Conservation (phyloP, 1,140 invertebrate species). For the Stegodyphus dumicola region DNA sequence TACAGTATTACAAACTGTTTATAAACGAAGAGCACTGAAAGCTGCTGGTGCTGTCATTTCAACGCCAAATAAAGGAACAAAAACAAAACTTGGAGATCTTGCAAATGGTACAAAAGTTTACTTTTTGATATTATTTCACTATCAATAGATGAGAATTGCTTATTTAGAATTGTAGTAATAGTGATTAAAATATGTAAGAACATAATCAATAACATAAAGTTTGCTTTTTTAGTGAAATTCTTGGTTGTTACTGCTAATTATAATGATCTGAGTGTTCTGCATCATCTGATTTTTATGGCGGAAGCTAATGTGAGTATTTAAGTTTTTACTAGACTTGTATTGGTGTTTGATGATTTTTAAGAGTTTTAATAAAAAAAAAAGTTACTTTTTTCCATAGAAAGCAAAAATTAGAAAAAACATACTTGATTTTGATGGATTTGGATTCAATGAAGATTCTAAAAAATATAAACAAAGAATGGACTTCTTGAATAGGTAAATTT, state of each 20-base stretch:
- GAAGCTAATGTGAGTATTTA: constrained; percentile 39
- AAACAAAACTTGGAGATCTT: constrained; percentile 32
- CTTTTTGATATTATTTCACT: background rate
- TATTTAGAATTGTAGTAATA: background rate
- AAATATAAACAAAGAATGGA: constrained; percentile 39
- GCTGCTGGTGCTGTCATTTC: constrained; percentile 42
- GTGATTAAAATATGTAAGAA: background rate
- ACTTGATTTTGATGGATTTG: constrained; percentile 51
- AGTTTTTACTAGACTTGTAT: too few relatives aligned
- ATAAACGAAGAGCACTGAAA: constrained; percentile 45
- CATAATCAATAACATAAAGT: background rate
- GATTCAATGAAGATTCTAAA: constrained; percentile 39
- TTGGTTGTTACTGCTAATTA: constrained; percentile 46
- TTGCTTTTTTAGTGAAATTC: constrained; percentile 43
- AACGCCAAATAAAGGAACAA: constrained; percentile 33
- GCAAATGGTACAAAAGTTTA: constrained; percentile 33
- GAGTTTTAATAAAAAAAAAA: too few relatives aligned
- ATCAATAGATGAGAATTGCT: background rate
- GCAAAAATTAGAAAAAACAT: constrained; percentile 48
- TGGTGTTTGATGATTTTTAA: too few relatives aligned
- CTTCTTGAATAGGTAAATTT: constrained; percentile 17
- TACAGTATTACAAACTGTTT: constrained; percentile 51
- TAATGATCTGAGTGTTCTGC: constrained; percentile 37
- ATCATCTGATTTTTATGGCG: constrained; percentile 49
- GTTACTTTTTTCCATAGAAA: constrained; percentile 19